Evolutionary conservation across 1,140 invertebrate genomes (phyloP), one percentile per base, ranked within the genome.

Genomic region (Drosophila sechellia): DNA sequence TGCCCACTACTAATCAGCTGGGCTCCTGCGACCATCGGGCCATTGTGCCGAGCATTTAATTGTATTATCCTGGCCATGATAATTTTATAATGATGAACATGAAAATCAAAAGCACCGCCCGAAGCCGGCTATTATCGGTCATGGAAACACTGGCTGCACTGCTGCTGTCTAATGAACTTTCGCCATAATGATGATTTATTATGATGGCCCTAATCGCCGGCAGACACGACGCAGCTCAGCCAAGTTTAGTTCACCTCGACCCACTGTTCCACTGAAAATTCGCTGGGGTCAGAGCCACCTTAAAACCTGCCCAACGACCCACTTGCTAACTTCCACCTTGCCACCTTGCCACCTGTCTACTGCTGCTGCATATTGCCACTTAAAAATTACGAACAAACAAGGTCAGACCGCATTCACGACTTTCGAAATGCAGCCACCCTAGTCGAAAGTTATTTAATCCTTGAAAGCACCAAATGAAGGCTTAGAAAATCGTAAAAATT

Each of bases 131-230:
- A 79, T 79, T 79, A 66, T 65, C 56, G 20, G 69, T 35, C 35
- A 39, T 65, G 80, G 55, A 35, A 48, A 59, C 64, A 60, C 71
- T 31, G 46, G 45, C 46, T 35, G 65, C 49, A 59, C 39, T 48
- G 53, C 58, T 53, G 53, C 58, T 53, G 53, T 55, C 50, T 87
- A 87, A 87, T 79, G 71, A 83, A 73, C 83, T 79, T 77, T 54
- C 59, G 52, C 50, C 61, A 57, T 86, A 86, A 87, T 65, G 79
- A 87, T 87, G 79, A 87, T 83, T 83, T 83, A 86, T 86, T 83
- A 73, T 79, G 70, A 79, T 87, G 84, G 63, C 65, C 70, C 56
- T 79, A 86, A 86, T 79, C 63, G 79, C 75, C 59, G 59, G 57
- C 74, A 68, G 76, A 79, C 70, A 74, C 53, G 61, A 73, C 20